These are phyloP conservation scores for Microctonus brassicae DNA, from an alignment of 2,888 invertebrate species.

Conservation along the genomic window DNA sequence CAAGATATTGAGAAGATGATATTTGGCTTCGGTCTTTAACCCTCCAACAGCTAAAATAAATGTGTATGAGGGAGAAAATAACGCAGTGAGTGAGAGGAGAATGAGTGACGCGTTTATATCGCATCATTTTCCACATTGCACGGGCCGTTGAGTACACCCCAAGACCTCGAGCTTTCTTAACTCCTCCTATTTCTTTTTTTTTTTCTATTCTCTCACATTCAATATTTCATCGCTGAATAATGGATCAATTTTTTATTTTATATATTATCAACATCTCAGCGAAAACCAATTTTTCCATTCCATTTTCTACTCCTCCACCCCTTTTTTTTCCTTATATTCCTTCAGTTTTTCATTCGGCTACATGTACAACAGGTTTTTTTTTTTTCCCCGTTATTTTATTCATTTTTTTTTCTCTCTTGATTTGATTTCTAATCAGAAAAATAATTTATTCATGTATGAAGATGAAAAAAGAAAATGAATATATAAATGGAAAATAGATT, in stretches of 20 bases:
- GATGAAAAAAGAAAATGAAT: not conserved
- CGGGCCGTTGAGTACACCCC: slow-evolving; percentile 13
- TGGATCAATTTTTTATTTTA: slow-evolving; percentile 3
- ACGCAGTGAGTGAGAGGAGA: not conserved
- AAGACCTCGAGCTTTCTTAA: slow-evolving; percentile 2
- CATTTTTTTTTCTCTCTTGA: too few relatives aligned
- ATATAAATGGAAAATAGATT: not conserved
- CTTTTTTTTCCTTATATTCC: not conserved
- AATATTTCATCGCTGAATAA: slow-evolving; percentile 1
- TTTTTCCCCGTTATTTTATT: too few relatives aligned
- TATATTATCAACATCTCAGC: not conserved
- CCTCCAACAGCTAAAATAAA: not conserved
- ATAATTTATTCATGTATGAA: too few relatives aligned
- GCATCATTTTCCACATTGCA: slow-evolving; percentile 8
- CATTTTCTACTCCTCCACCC: not conserved
- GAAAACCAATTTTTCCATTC: not conserved
- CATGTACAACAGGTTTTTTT: too few relatives aligned
- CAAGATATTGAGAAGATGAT: slow-evolving; percentile 29
- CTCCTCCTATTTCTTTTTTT: slow-evolving; percentile 2
- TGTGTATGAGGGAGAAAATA: not conserved
- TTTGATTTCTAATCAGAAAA: too few relatives aligned
- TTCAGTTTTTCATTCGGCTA: too few relatives aligned
- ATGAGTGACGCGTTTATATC: slow-evolving; percentile 1
- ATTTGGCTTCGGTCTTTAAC: slow-evolving; percentile 21
- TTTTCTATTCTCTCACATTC: not conserved